Evolutionary conservation across 2,113 vertebrate genomes (phyloP), one percentile per base, ranked within the genome.

Genomic region (Rhagologus leucostigma): DNA sequence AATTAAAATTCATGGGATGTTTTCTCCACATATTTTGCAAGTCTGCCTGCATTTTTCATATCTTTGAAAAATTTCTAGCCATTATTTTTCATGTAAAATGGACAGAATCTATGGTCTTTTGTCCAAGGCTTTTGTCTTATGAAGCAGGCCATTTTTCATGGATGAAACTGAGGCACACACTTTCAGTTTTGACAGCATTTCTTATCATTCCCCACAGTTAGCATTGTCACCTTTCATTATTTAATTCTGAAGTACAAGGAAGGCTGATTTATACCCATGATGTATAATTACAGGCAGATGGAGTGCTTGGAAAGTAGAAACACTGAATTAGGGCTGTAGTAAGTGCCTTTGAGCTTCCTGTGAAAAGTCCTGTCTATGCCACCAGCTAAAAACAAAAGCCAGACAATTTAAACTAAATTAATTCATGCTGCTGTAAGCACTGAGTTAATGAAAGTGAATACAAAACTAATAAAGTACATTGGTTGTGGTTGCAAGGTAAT

Each of bases 141-240:
- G 83, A 92, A 94, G 85, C 84, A 93, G 91, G 86, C 57, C 88
- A 96, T 97, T 97, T 96, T 96, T 97, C 96, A 97, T 83, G 78
- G 95, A 93, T 68, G 80, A 92, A 94, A 96, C 93, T 93, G 85
- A 96, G 93, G 91, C 92, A 94, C 55, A 76, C 65, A 79, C 32
- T 93, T 70, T 15, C 83, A 89, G 80, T 95, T 96, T 94, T 93
- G 92, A 95, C 91, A 92, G 85, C 73, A 37, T 76, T 93, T 96
- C 93, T 93, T 91, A 97, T 97, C 96, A 29, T 95, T 96, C 89
- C 59, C 47, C 90, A 80, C 89, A 90, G 94, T 94, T 95, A 84
- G 92, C 84, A 89, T 63, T 96, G 91, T 84, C 83, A 96, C 85
- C 94, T 94, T 90, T 84, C 89, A 91, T 96, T 96, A 96, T 96